Base-by-base conservation (phyloP, 2,888 invertebrate genomes). In the Archips xylosteana region DNA sequence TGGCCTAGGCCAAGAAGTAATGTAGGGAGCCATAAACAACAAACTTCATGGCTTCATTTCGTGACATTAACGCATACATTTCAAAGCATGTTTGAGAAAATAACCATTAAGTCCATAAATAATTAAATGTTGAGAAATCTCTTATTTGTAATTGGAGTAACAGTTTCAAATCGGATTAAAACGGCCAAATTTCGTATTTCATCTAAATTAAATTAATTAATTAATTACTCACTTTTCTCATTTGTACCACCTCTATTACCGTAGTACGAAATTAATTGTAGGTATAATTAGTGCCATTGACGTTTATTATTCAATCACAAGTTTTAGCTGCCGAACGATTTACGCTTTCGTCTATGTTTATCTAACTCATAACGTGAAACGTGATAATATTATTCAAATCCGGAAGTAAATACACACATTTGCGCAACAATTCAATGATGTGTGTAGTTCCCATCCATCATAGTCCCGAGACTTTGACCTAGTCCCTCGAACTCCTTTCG, bases 361-460 rank as follows among this genome's bases (percentile, higher is more conserved):
- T n/a, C n/a, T n/a, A 45, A 8, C 9, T 9, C 10, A 10, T 45
- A 5, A 1, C 36, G 2, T 36, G 2, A 36, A 2, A 36, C 36
- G 23, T 23, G 23, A 23, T 23, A 23, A 36, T 2, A 36, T 3
- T 36, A 36, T 39, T 4, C 39, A 6, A 39, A 39, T 39, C 39
- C 4, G 0, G 6, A 39, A 5, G 39, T 5, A 39, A 49, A 49
- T n/a, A 49, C 49, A n/a, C 49, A 49, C 49, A n/a, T 3, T 49
- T 49, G 49, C n/a, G n/a, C n/a, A 49, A n/a, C 51, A 15, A 51
- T 15, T 51, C 15, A 51, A 15, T 15, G 51, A 15, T n/a, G 51
- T 15, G 51, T 51, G 51, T n/a, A 51, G 51, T n/a, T 15, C 51
- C n/a, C n/a, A 51, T 51, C 51, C n/a, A 51, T n/a, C 51, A 51